These are phyloP conservation scores for Mayetiola destructor DNA, from an alignment of 2,888 invertebrate species.

Conservation along the genomic window DNA sequence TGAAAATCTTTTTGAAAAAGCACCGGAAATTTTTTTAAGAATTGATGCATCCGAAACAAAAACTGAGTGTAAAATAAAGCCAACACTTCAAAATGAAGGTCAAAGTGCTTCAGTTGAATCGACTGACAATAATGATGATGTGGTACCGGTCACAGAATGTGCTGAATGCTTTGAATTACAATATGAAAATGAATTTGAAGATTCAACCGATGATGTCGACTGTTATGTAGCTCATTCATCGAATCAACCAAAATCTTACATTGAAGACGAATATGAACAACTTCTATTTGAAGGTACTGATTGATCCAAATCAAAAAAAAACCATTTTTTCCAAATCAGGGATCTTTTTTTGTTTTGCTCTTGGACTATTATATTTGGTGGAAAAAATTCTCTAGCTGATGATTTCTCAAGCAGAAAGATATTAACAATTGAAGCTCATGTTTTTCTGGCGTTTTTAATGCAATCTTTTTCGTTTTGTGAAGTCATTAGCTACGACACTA, in stretches of 20 bases:
- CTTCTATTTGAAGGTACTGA: constrained; percentile 30
- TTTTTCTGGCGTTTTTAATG: no score
- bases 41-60: constrained; percentile 15
- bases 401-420: no score
- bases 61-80: neutral
- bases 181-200: constrained; percentile 13
- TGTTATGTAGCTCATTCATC: neutral
- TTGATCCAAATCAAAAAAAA: no score
- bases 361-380: no score
- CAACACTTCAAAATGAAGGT: no score
- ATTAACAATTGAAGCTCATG: no score
- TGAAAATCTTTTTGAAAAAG: constrained; percentile 8
- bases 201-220: neutral
- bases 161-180: constrained; percentile 13
- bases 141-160: neutral
- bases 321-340: no score
- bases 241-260: neutral
- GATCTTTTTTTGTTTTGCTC: no score
- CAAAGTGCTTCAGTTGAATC: no score
- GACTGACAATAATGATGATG: neutral
- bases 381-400: no score
- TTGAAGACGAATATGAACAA: constrained; percentile 26
- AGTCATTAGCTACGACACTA: no score
- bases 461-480: no score
- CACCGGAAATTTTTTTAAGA: constrained; percentile 19